Evolutionary conservation across 2,797 vertebrate genomes (phyloP), one percentile per base, ranked within the genome.

Genomic region (Crenichthys baileyi): DNA sequence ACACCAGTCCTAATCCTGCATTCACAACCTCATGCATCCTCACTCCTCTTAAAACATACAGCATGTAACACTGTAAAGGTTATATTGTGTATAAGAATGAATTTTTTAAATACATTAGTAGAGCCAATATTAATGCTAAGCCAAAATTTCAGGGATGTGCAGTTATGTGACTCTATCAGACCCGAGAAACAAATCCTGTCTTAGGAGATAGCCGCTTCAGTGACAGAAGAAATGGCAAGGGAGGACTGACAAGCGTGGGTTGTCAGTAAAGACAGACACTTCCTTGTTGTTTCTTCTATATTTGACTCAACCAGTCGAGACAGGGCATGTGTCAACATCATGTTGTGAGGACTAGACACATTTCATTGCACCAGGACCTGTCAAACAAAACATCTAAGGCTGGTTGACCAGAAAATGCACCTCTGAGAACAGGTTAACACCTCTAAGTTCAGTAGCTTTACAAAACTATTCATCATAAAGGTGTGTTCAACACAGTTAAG

Each of bases 211-310:
- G 89, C 87, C 82, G 83, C 80, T 84, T 82, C 77, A 83, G 78
- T 75, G 76, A 63, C 46, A 46, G 65, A 73, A 41, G 75, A 12
- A 68, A 60, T 79, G 74, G 72, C 79, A n/a, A 51, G 70, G 77
- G 74, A 63, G 80, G 79, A 88, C 72, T 90, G 90, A 91, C 88
- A 90, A 68, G 84, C 79, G 48, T 20, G 78, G 87, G 86, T 77
- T 90, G 91, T 91, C 89, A 89, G 82, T 50, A 63, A 79, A 89
- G 89, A 91, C 83, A 86, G 86, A n/a, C 85, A 41, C 85, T 90
- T 91, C 88, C 92, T 70, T 86, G 87, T 87, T 88, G 76, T 44
- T 55, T 82, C 87, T 83, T 81, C 88, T 46, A 72, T 87, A 60
- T 72, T 55, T 71, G 83, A 82, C 83, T 87, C 76, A 79, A 84